Percentiles rank a stretch among this genome's conserved stretches.
Conservation (phyloP, 2,797 vertebrate genomes). For the Malacoctenus gilli region DNA sequence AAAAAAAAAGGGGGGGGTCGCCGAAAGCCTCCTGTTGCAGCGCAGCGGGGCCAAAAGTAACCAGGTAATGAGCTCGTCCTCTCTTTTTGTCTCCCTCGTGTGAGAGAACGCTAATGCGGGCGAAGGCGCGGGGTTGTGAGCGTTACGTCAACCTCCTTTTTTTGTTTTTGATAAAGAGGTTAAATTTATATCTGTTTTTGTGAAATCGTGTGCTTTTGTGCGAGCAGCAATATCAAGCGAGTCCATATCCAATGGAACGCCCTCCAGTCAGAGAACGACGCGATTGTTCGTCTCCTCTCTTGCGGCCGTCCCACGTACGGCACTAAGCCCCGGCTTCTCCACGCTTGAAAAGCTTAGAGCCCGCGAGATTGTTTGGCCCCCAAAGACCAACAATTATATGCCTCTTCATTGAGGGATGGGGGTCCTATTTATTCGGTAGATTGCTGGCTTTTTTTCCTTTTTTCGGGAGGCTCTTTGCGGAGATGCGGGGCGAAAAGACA, state of each 20-base stretch:
- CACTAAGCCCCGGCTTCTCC: constrained; percentile 31
- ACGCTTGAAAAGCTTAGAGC: constrained; percentile 52
- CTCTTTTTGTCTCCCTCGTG: not conserved
- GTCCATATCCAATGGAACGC: constrained; percentile 24
- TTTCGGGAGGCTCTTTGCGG: constrained; percentile 9
- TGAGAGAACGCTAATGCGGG: not conserved
- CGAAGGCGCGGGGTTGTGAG: not conserved
- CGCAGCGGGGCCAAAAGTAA: not conserved
- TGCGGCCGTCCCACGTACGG: constrained; percentile 24
- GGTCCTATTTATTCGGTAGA: constrained; percentile 38
- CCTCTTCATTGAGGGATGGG: constrained; percentile 19
- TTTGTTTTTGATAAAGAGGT: constrained; percentile 7
- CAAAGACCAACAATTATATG: constrained; percentile 33
- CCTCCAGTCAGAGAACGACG: constrained; percentile 32
- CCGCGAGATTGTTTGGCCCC: constrained; percentile 39
- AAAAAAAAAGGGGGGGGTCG: not conserved
- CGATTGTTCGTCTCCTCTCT: constrained; percentile 30
- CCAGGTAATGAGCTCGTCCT: not conserved
- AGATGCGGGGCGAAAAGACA: not conserved
- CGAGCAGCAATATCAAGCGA: constrained; percentile 15
- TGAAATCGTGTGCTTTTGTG: too few species aligned
- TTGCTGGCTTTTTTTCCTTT: constrained; percentile 39
- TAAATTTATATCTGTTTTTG: not conserved
- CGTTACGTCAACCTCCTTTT: not conserved
- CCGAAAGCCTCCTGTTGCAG: not conserved